phyloP scores from a whole-genome alignment of 1,140 invertebrate species.

The Penaeus japonicus region DNA sequence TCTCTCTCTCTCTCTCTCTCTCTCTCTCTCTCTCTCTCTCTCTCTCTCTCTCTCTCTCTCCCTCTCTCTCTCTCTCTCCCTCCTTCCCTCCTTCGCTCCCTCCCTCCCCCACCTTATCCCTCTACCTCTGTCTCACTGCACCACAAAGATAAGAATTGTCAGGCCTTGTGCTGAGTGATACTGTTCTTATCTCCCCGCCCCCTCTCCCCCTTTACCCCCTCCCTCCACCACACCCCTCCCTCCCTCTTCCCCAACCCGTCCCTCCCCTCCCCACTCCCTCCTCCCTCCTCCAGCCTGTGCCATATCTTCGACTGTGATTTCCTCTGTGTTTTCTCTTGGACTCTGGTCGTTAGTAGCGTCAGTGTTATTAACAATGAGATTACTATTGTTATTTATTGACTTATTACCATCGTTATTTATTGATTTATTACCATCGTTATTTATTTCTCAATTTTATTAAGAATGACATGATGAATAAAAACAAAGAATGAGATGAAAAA shows the following conservation, averaged over 20 bases:
- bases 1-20: too few species aligned
- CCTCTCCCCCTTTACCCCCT: background rate
- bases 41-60: too few species aligned
- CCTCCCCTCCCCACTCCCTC: background rate
- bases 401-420: background rate
- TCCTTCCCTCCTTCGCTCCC: too few species aligned
- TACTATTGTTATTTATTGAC: background rate
- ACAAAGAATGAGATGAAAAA: too few species aligned
- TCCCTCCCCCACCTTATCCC: background rate
- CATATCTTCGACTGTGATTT: background rate
- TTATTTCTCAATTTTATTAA: background rate
- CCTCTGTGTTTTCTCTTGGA: background rate
- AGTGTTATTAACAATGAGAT: background rate
- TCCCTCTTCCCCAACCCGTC: background rate
- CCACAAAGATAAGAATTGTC: background rate
- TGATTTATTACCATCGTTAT: background rate
- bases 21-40: too few species aligned
- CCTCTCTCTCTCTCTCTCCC: too few species aligned
- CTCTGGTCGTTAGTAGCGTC: background rate
- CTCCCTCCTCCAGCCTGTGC: background rate
- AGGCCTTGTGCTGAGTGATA: background rate
- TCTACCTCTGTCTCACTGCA: background rate
- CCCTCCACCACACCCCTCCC: background rate
- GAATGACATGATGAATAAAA: too few species aligned
- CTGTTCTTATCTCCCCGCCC: background rate